Evolutionary conservation across 2,113 vertebrate genomes (phyloP).

Genomic region (rat (Rattus norvegicus)): DNA sequence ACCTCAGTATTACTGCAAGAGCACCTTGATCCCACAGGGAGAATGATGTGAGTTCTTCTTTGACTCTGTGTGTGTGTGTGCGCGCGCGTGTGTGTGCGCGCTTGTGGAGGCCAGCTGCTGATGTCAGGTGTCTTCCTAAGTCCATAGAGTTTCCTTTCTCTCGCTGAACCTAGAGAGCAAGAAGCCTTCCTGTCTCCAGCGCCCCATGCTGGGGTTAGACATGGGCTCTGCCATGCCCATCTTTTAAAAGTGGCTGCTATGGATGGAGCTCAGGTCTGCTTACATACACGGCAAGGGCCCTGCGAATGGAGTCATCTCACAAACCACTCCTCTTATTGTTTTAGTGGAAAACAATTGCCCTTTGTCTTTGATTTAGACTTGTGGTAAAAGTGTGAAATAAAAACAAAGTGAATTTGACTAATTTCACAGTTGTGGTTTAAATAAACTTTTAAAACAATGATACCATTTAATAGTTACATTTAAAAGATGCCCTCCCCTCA

Average conservation of each 20-base stretch:
- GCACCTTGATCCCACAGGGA: background rate
- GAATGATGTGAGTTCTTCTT: background rate
- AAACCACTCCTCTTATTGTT: background rate
- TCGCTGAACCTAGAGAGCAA: background rate
- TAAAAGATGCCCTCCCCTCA: background rate
- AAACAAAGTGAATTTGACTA: slow-evolving; percentile 38
- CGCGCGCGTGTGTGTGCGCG: too few species aligned
- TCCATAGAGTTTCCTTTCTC: background rate
- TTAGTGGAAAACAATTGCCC: background rate
- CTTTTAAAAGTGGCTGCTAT: background rate
- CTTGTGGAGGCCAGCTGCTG: background rate
- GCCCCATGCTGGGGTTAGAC: background rate
- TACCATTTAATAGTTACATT: background rate
- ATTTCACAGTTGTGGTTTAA: slow-evolving; percentile 18
- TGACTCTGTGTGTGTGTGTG: background rate
- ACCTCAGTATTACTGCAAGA: background rate
- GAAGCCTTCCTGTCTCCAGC: background rate
- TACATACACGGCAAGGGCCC: too few species aligned
- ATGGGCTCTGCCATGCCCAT: too few species aligned
- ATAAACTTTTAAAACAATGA: background rate
- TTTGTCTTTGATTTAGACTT: background rate
- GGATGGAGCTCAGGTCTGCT: background rate
- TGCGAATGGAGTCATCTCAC: background rate
- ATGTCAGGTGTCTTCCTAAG: background rate
- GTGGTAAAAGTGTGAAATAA: slow-evolving; percentile 20